Evolutionary conservation across 1,140 invertebrate species (phyloP).

Genomic region (Tigriopus japonicus): DNA sequence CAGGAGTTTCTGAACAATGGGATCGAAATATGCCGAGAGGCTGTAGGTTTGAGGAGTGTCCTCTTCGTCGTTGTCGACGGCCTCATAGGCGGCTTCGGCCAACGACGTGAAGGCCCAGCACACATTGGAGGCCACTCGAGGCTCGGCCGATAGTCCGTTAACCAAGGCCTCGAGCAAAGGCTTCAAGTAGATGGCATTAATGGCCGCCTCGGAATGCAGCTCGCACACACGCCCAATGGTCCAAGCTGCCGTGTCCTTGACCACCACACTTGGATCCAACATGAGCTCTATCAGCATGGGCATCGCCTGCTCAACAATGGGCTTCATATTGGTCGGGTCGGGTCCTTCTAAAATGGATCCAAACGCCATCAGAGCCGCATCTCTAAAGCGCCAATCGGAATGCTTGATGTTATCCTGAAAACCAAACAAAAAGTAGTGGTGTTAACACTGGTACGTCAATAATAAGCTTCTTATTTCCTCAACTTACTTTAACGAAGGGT

Average conservation of each 20-base stretch:
- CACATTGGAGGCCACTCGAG: conserved; percentile 92
- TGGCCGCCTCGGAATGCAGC: conserved; percentile 82
- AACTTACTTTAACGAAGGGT: conserved; percentile 71
- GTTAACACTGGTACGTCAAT: no score
- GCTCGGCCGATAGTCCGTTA: conserved; percentile 64
- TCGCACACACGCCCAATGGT: conserved; percentile 94
- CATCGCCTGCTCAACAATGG: conserved; percentile 89
- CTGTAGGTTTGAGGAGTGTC: conserved; percentile 78
- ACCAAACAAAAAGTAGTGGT: no score
- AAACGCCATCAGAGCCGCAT: conserved; percentile 97
- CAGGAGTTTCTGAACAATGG: conserved; percentile 71
- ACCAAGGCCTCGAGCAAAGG: conserved; percentile 73
- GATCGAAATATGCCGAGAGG: conserved; percentile 79
- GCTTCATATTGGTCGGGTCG: conserved; percentile 63
- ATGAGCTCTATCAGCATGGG: conserved; percentile 80
- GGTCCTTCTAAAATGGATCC: conserved; percentile 90
- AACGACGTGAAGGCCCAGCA: conserved; percentile 97
- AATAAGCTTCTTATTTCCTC: conserved; percentile 37
- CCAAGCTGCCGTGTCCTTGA: conserved; percentile 90
- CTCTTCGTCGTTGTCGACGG: conserved; percentile 34
- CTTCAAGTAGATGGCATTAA: conserved; percentile 45
- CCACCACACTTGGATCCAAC: conserved; percentile 76
- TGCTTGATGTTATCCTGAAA: conserved; percentile 55
- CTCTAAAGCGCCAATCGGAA: conserved; percentile 80
- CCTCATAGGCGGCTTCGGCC: conserved; percentile 89